phyloP scores from a whole-genome alignment of 2,113 vertebrate species.

The Spermophilus dauricus region DNA sequence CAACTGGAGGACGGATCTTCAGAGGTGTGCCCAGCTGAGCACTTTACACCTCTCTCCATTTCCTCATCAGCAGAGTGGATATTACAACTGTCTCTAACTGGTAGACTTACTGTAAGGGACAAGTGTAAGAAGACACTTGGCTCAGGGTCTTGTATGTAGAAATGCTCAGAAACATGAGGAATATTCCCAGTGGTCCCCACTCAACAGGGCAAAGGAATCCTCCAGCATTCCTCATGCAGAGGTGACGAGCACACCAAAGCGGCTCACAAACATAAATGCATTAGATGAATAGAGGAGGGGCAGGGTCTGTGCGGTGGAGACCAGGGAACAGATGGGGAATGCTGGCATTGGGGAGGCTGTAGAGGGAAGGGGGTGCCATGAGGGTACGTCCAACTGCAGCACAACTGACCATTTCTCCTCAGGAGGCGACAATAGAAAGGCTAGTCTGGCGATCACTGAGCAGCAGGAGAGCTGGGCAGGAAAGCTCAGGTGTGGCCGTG shows the following conservation, averaged over 20 bases:
- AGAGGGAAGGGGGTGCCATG: neutral
- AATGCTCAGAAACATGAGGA: neutral
- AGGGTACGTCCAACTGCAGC: too few relatives aligned
- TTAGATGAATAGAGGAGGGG: neutral
- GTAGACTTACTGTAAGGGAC: neutral
- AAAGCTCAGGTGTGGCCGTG: neutral
- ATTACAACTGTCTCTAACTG: neutral
- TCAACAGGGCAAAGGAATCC: neutral
- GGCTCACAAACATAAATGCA: neutral
- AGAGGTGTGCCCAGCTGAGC: neutral
- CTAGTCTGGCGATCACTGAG: too few relatives aligned
- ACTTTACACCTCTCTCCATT: neutral
- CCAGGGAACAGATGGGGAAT: too few relatives aligned
- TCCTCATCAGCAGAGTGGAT: neutral
- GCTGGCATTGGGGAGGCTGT: neutral
- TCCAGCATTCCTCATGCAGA: neutral
- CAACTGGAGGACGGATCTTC: neutral
- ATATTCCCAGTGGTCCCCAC: neutral
- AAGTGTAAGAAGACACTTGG: neutral
- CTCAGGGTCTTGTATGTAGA: neutral
- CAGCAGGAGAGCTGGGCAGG: neutral
- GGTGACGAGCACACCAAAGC: neutral
- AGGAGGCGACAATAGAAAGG: too few relatives aligned
- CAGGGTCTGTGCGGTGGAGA: too few relatives aligned
- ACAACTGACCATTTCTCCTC: too few relatives aligned